Base-by-base conservation (phyloP, 2,797 vertebrate species). In the Poeciliopsis presidionis region DNA sequence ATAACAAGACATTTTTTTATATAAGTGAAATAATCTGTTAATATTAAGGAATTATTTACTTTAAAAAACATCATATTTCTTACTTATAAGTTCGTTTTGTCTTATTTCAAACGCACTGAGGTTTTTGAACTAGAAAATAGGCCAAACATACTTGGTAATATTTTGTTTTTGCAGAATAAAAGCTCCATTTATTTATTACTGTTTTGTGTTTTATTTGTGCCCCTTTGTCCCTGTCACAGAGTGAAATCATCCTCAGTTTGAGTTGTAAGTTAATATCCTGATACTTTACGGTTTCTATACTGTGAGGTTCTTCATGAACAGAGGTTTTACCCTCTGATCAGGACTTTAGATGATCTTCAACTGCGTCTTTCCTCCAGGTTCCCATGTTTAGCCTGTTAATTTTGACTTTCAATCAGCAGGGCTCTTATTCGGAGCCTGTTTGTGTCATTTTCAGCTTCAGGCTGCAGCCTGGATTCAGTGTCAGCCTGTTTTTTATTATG, bases 401-500 rank as follows among this genome's bases (percentile, higher is more conserved):
- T 63, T 65, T 1, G 65, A 7, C n/a, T 72, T 65, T 69, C 45
- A 78, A 71, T 84, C 25, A 13, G 61, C 59, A 2, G 51, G 1
- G 6, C 57, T 77, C 47, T 4, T 76, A 39, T 78, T 49, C 33
- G 16, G n/a, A 80, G 80, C 39, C n/a, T 69, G 51, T 25, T 85
- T 73, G 72, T 81, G 67, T 81, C 78, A 77, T 85, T 78, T 82
- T 36, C 71, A 47, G 39, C 85, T 85, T 30, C 22, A 18, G 78
- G 86, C 70, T 76, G 81, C 86, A 85, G 85, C 78, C 5, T 25
- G 49, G 47, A 67, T 85, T 87, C 85, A 57, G 12, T 70, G 76
- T 86, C 80, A 16, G 46, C 5, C 5, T 20, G 67, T 9, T 73
- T 49, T 77, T 77, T 77, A 55, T 55, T 53, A 73, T 75, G 43